A percentile compares a stretch with the other conserved stretches of the same genome.
Evolutionary conservation across 2,797 vertebrate species (phyloP).

Genomic region (Eurystomus glaucurus): DNA sequence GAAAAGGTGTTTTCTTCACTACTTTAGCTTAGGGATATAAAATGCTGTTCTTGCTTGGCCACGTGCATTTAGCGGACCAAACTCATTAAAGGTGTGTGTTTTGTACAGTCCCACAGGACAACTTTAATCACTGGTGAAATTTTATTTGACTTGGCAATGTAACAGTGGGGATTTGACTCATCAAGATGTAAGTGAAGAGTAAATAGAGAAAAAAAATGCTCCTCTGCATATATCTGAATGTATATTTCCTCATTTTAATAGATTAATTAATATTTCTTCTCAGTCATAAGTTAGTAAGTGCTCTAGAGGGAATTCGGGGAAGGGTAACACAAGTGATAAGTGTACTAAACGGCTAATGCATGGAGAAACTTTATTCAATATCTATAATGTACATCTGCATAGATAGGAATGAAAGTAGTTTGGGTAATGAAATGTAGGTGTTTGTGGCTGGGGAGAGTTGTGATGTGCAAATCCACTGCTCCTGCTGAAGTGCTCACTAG

Average conservation of each 20-base stretch:
- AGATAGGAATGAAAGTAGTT: not conserved
- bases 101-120: not conserved
- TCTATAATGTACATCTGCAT: not conserved
- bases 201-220: not conserved
- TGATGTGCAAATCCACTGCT: not conserved
- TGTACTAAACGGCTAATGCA: not conserved
- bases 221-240: not conserved
- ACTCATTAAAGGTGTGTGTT: not conserved
- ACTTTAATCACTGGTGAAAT: not conserved
- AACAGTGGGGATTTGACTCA: constrained; percentile 41
- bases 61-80: not conserved
- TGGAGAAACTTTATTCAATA: not conserved
- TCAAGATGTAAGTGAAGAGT: constrained; percentile 53
- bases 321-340: not conserved
- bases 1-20: not conserved
- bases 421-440: not conserved
- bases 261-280: not conserved
- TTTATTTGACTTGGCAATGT: constrained; percentile 43
- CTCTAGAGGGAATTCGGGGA: not conserved
- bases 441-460: not conserved
- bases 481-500: not conserved
- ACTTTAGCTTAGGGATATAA: not conserved
- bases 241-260: not conserved
- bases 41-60: not conserved
- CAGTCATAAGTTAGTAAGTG: not conserved